A percentile compares a stretch with the other conserved stretches of the same genome.
Evolutionary conservation across 2,888 invertebrate species (phyloP).

Genomic region (Caenorhabditis auriculariae): DNA sequence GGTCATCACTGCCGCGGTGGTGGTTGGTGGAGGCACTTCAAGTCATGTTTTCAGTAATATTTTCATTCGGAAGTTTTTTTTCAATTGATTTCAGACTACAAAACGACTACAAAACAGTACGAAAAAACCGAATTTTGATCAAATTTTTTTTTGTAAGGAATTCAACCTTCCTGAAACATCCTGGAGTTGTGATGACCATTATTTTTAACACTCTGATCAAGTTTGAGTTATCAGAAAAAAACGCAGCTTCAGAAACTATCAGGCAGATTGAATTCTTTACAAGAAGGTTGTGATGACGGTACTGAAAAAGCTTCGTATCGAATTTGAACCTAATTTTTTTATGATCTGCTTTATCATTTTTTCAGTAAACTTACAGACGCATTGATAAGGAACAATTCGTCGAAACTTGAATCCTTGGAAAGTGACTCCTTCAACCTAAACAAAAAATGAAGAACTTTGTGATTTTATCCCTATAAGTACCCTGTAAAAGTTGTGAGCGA

Average conservation of each 20-base stretch:
- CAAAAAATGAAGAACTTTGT: not conserved
- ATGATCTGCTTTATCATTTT: too few species aligned
- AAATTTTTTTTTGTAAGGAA: too few species aligned
- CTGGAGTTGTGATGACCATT: too few species aligned
- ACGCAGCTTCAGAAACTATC: too few species aligned
- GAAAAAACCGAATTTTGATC: too few species aligned
- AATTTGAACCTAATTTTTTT: not conserved
- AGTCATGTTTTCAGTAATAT: not conserved
- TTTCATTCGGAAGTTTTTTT: not conserved
- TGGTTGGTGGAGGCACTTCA: conserved; percentile 14
- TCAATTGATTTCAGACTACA: not conserved
- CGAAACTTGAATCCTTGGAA: conserved; percentile 45
- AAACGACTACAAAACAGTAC: too few species aligned
- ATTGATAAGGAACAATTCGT: conserved; percentile 32
- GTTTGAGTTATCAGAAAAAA: too few species aligned
- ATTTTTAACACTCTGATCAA: too few species aligned
- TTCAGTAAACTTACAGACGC: conserved; percentile 35
- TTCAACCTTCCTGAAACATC: too few species aligned
- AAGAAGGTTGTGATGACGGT: too few species aligned
- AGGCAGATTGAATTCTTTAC: too few species aligned
- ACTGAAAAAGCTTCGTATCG: conserved; percentile 6
- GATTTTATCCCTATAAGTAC: not conserved
- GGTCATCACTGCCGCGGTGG: conserved; percentile 13
- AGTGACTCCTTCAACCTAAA: conserved; percentile 37
- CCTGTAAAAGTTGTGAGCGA: conserved; percentile 20